These are phyloP conservation scores for Chaetorhynchus papuensis DNA, from an alignment of 2,113 vertebrate species.

Conservation along the genomic window DNA sequence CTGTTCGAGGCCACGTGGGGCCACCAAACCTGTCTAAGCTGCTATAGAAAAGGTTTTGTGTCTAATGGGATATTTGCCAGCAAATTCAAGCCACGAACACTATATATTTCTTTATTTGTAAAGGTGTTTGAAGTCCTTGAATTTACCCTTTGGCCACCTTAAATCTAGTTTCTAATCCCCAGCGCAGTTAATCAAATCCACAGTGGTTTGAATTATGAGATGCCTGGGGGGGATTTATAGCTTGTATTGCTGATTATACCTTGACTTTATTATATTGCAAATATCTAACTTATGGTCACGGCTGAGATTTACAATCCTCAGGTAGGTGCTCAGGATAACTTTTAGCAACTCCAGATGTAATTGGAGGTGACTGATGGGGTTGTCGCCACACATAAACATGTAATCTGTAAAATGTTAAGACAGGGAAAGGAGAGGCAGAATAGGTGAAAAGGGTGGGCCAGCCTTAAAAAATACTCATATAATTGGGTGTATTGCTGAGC, in stretches of 20 bases:
- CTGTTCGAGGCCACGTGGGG: neutral
- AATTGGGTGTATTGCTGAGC: neutral
- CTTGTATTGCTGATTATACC: conserved; percentile 43
- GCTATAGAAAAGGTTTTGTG: conserved; percentile 13
- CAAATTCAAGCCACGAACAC: neutral
- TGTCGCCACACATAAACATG: neutral
- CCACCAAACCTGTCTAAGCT: neutral
- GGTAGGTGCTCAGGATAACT: conserved; percentile 36
- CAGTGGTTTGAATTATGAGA: conserved; percentile 35
- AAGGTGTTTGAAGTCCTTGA: conserved; percentile 26
- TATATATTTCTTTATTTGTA: neutral
- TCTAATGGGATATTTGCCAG: neutral
- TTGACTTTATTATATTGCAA: conserved; percentile 43
- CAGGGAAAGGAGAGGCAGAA: neutral
- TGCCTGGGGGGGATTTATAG: conserved; percentile 12
- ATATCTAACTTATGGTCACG: neutral
- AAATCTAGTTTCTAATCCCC: neutral
- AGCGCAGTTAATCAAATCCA: neutral
- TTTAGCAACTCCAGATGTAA: neutral
- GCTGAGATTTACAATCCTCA: conserved; percentile 20
- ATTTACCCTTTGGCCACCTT: conserved; percentile 49
- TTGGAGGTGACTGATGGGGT: neutral
- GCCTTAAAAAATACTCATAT: neutral
- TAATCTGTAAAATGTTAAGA: neutral
- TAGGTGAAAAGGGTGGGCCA: neutral